A percentile compares a stretch with the other conserved stretches of the same genome.
Conservation (phyloP, 1,140 invertebrate genomes). For the Paraescarpia echinospica region DNA sequence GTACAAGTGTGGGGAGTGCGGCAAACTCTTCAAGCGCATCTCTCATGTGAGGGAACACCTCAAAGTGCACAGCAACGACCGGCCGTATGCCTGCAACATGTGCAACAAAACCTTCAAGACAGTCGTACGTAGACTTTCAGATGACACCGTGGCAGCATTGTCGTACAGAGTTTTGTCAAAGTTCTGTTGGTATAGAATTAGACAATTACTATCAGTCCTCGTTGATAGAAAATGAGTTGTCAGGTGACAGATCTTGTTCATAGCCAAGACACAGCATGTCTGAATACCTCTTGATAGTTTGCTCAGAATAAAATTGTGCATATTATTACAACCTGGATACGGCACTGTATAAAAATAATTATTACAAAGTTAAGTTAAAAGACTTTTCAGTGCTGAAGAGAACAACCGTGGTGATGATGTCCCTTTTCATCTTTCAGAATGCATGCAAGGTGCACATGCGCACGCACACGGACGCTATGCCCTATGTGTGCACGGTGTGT, state of each 20-base stretch:
- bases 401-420: neutral
- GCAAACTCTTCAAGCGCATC: constrained; percentile 55
- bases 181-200: neutral
- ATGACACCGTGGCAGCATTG: neutral
- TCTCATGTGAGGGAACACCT: constrained; percentile 70
- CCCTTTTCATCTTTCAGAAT: constrained; percentile 49
- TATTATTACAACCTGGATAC: neutral
- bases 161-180: neutral
- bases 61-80: constrained; percentile 92
- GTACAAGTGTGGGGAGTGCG: constrained; percentile 57
- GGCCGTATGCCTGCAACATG: constrained; percentile 91
- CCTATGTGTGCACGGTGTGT: constrained; percentile 53
- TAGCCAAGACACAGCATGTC: neutral
- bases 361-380: neutral
- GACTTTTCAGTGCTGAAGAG: neutral
- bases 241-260: neutral
- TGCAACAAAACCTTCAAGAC: constrained; percentile 96
- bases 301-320: neutral
- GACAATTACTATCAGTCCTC: neutral
- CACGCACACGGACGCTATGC: constrained; percentile 48
- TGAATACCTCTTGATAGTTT: neutral
- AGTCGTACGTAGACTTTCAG: constrained; percentile 61
- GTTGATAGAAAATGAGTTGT: neutral
- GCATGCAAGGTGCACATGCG: constrained; percentile 55
- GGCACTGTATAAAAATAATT: neutral